Base-by-base conservation (phyloP, 2,888 invertebrate species). In the Nipponacmea schrenckii region DNA sequence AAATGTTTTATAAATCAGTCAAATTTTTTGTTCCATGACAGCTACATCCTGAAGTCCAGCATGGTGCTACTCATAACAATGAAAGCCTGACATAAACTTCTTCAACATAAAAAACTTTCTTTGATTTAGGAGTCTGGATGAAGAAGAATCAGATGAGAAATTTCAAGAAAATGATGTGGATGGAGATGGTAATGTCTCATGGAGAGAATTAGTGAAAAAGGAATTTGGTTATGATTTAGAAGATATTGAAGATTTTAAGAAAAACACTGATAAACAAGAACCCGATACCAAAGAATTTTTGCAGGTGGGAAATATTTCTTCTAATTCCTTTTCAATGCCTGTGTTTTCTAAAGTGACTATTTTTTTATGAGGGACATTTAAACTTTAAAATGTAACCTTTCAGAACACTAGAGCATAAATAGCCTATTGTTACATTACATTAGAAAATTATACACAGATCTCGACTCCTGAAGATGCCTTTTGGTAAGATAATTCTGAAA, bases 161-260 rank as follows among this genome's bases (percentile, higher is more conserved):
- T 91, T 97, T 81, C 92, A 93, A 75, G 96, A 96, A 85, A 93
- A 77, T 0, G 98, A 98, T 89, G 92, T 92, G 63, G 92, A 98
- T 88, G 91, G 91, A 56, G 95, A 98, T 89, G 94, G 94, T 0
- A 90, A 90, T 78, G 92, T 98, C 2, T 93, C 94, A 0, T 98
- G 97, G 97, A 90, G 91, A 7, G 98, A 99, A 90, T 96, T 97
- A 88, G 86, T 96, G n/a, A 91, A 92, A 70, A 96, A 96, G 87
- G 93, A 94, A 0, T 98, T 96, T 87, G 95, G 95, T 0, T 92
- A 94, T 68, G 82, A 93, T 75, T 93, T 88, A 63, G 82, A 85
- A 15, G 88, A 89, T 63, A 81, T 88, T 62, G 82, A 82, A 64
- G 83, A 84, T 5, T 79, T 83, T 74, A 77, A 81, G 64, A 76